These are phyloP conservation scores for Melolontha melolontha DNA, from an alignment of 2,888 invertebrate genomes.

Conservation along the genomic window DNA sequence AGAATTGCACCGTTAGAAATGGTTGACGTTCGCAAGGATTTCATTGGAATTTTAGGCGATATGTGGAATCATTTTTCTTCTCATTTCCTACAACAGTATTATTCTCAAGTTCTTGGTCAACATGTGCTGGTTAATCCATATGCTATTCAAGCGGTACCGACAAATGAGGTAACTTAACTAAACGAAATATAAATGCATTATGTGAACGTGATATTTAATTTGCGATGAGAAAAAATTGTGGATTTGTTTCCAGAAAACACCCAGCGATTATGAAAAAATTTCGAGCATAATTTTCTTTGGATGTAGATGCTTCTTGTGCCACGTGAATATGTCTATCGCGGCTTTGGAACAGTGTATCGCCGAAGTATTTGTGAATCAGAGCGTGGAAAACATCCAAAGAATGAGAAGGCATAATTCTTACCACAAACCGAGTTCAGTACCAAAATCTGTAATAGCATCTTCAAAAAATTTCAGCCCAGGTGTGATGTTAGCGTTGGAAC, in stretches of 20 bases:
- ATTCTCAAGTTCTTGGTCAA: constrained; percentile 81
- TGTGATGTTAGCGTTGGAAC: constrained; percentile 61
- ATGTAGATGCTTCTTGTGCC: constrained; percentile 65
- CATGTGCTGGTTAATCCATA: constrained; percentile 87
- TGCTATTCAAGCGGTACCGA: constrained; percentile 60
- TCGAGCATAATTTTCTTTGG: constrained; percentile 60
- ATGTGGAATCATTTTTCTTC: constrained; percentile 76
- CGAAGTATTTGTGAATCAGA: constrained; percentile 62
- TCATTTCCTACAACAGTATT: constrained; percentile 83
- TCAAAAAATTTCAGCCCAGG: constrained; percentile 61
- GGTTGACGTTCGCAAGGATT: constrained; percentile 44
- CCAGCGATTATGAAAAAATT: constrained; percentile 53
- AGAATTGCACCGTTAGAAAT: constrained; percentile 50
- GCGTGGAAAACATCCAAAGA: constrained; percentile 59
- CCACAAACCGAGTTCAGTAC: constrained; percentile 58
- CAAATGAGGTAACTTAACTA: constrained; percentile 55
- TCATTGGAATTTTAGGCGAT: constrained; percentile 64
- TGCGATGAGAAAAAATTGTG: not conserved
- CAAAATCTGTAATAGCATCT: constrained; percentile 57
- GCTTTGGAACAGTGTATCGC: constrained; percentile 63
- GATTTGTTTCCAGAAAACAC: constrained; percentile 41
- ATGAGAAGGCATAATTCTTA: constrained; percentile 56
- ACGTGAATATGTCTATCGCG: constrained; percentile 65
- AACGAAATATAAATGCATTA: constrained; percentile 37
- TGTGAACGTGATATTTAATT: not conserved